These are phyloP conservation scores for Drosophila sp. DNA, from an alignment of 1,140 invertebrate genomes.

Conservation along the genomic window DNA sequence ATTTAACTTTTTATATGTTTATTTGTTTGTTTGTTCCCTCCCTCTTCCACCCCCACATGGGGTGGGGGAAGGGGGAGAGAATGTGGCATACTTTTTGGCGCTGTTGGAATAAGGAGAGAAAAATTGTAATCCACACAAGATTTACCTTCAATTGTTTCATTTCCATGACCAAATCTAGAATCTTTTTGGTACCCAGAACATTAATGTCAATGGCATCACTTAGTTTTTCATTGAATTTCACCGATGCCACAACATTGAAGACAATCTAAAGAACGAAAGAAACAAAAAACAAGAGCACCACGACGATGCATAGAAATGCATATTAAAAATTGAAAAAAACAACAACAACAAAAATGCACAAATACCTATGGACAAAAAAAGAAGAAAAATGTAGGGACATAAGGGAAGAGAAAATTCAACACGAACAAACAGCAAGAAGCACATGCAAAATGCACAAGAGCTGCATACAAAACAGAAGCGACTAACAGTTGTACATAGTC, in stretches of 20 bases:
- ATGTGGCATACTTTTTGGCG: too few species aligned
- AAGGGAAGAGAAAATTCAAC: slow-evolving; percentile 14
- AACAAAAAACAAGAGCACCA: slow-evolving; percentile 30
- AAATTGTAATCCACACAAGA: too few species aligned
- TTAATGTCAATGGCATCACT: slow-evolving; percentile 86
- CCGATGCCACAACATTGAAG: slow-evolving; percentile 95
- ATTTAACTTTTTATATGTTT: slow-evolving; percentile 47
- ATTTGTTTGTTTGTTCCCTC: slow-evolving; percentile 16
- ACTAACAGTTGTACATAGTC: neutral
- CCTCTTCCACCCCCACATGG: neutral
- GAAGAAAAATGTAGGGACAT: slow-evolving; percentile 6
- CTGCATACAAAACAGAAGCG: slow-evolving; percentile 70
- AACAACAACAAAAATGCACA: neutral
- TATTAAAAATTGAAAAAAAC: slow-evolving; percentile 62
- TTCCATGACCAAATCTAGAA: slow-evolving; percentile 86
- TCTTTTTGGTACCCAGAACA: slow-evolving; percentile 85
- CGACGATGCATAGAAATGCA: slow-evolving; percentile 43
- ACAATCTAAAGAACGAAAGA: slow-evolving; percentile 85
- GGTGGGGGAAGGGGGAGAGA: too few species aligned
- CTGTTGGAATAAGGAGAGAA: too few species aligned
- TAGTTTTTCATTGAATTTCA: slow-evolving; percentile 93
- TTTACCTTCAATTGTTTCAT: slow-evolving; percentile 87
- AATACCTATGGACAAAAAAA: slow-evolving; percentile 12
- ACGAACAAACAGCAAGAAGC: slow-evolving; percentile 28
- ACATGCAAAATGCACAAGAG: slow-evolving; percentile 72